These are phyloP conservation scores for Crematogaster levior DNA, from an alignment of 2,888 invertebrate genomes.

Conservation along the genomic window DNA sequence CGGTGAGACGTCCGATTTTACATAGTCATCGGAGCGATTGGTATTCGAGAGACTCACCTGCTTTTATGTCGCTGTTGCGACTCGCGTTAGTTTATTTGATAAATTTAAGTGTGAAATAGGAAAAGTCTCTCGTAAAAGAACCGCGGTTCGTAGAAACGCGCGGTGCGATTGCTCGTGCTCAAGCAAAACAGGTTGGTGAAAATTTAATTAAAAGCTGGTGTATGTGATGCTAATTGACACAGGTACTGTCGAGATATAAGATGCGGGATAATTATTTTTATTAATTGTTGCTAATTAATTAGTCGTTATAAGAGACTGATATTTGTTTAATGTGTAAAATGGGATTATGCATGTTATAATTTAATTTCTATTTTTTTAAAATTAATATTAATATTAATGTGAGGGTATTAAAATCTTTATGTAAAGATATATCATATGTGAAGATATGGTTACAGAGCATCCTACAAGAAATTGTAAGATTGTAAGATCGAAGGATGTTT, in stretches of 20 bases:
- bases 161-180: constrained; percentile 46
- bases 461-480: not conserved
- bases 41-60: constrained; percentile 55
- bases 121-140: constrained; percentile 39
- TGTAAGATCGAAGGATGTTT: not conserved
- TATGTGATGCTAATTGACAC: constrained; percentile 22
- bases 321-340: not conserved
- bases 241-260: not conserved
- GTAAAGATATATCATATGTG: too few species aligned
- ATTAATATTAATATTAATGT: constrained; percentile 3
- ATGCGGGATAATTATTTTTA: not conserved
- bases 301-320: not conserved
- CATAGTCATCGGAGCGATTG: constrained; percentile 16
- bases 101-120: not conserved
- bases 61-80: constrained; percentile 15
- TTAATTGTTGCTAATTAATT: not conserved
- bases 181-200: constrained; percentile 40
- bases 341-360: not conserved
- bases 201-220: constrained; percentile 32
- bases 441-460: not conserved
- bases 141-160: constrained; percentile 42
- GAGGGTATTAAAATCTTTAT: too few species aligned
- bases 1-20: constrained; percentile 35
- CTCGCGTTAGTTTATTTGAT: not conserved
- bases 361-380: not conserved